These are phyloP conservation scores for Clavelina lepadiformis DNA, from an alignment of 23 tunicate species.

Conservation along the genomic window DNA sequence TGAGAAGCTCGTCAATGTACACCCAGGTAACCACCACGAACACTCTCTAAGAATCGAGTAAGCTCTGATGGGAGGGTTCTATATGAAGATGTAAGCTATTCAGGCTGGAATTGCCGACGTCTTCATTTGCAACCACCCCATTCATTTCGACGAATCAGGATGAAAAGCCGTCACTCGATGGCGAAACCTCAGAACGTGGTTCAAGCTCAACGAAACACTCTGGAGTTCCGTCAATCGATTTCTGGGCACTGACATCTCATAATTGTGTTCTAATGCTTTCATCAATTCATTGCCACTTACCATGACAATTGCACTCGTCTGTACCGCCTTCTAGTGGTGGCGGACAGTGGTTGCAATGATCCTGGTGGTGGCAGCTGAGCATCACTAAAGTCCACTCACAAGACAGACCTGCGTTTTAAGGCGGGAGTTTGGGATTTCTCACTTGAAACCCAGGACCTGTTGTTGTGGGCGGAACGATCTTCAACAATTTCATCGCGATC, in stretches of 20 bases:
- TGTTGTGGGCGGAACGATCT: conserved; percentile 20
- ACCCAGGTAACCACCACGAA: conserved; percentile 2
- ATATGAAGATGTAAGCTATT: conserved; percentile 99
- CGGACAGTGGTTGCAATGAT: conserved; percentile 59
- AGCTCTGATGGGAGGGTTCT: conserved; percentile 2
- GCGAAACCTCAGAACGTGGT: conserved; percentile 36
- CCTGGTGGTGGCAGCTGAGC: conserved; percentile 46
- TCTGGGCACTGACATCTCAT: neutral
- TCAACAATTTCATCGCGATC: conserved; percentile 23
- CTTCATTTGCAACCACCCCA: no score
- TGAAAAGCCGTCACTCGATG: neutral
- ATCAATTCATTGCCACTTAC: conserved; percentile 4
- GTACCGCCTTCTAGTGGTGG: conserved; percentile 82
- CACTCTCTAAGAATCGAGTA: neutral
- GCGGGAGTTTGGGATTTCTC: conserved; percentile 17
- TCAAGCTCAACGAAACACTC: conserved; percentile 32
- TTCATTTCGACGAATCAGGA: no score
- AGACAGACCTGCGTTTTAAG: conserved; percentile 76
- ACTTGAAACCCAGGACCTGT: conserved; percentile 99
- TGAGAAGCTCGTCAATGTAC: neutral
- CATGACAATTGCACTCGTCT: conserved; percentile 97
- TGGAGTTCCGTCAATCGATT: conserved; percentile 49
- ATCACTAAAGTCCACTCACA: neutral
- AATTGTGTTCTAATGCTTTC: no score
- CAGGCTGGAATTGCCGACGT: conserved; percentile 44